phyloP scores from a whole-genome alignment of 2,113 vertebrate genomes.

The Protobothrops flavoviridis region DNA sequence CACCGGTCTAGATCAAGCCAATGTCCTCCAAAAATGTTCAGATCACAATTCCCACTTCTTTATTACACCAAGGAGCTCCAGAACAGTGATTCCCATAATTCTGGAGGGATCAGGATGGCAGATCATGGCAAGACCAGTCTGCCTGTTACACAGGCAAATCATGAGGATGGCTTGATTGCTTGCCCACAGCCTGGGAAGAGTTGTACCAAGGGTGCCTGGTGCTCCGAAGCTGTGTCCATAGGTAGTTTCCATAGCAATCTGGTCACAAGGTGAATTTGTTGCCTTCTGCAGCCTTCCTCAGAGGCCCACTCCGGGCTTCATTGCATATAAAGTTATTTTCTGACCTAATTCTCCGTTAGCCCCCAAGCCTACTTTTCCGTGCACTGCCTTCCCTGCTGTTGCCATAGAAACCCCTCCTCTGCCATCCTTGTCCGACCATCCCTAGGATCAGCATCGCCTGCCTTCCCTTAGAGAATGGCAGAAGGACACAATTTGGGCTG shows the following conservation, averaged over 20 bases:
- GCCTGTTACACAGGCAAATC: background rate
- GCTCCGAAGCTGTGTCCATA: background rate
- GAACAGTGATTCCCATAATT: background rate
- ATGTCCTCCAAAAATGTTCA: background rate
- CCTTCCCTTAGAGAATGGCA: rapidly evolving
- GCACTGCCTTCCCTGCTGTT: conserved; percentile 39
- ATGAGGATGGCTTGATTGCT: rapidly evolving
- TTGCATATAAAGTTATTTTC: background rate
- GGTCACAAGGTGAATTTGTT: background rate
- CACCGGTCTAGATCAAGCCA: background rate
- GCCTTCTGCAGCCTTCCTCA: background rate
- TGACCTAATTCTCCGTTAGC: conserved; percentile 15
- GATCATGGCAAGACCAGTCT: background rate
- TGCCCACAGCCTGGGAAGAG: no score
- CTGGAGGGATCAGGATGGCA: background rate
- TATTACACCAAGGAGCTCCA: background rate
- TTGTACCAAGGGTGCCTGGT: no score
- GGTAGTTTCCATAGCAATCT: background rate
- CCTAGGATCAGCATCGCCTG: background rate
- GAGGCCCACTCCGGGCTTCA: background rate
- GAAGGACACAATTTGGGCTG: conserved; percentile 10
- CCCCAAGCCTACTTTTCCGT: background rate
- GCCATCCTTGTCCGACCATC: background rate
- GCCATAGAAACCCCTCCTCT: conserved; percentile 54
- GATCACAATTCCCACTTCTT: background rate